These are phyloP conservation scores for Elachura formosa DNA, from an alignment of 2,113 vertebrate genomes.

Conservation along the genomic window DNA sequence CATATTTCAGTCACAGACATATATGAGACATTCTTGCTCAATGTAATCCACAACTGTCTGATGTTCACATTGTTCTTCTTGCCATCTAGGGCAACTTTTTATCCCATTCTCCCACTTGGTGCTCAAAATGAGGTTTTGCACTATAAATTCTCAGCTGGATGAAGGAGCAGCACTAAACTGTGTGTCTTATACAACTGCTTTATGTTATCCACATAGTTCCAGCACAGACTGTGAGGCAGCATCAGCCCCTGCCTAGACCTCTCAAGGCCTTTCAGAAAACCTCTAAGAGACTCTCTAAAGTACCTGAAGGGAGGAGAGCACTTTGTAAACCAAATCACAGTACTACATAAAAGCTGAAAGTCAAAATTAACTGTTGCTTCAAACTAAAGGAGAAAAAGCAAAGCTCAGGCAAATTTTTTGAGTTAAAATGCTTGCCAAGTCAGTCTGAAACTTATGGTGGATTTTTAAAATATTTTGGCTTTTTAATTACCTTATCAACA, in stretches of 20 bases:
- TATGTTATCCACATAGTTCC: background rate
- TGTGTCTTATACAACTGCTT: background rate
- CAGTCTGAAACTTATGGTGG: background rate
- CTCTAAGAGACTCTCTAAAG: background rate
- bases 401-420: background rate
- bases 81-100: background rate
- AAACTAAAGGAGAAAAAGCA: background rate
- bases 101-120: rapidly evolving
- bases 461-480: background rate
- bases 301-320: background rate
- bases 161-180: background rate
- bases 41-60: background rate
- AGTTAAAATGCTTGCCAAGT: background rate
- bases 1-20: background rate
- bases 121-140: background rate
- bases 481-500: background rate
- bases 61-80: background rate
- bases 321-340: rapidly evolving
- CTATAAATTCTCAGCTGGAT: background rate
- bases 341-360: background rate
- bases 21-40: background rate
- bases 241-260: background rate
- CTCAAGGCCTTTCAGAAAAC: background rate
- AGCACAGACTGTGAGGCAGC: background rate
- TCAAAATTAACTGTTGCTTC: background rate